Base-by-base conservation (phyloP, 2,797 vertebrate genomes). In the Florisuga fusca region DNA sequence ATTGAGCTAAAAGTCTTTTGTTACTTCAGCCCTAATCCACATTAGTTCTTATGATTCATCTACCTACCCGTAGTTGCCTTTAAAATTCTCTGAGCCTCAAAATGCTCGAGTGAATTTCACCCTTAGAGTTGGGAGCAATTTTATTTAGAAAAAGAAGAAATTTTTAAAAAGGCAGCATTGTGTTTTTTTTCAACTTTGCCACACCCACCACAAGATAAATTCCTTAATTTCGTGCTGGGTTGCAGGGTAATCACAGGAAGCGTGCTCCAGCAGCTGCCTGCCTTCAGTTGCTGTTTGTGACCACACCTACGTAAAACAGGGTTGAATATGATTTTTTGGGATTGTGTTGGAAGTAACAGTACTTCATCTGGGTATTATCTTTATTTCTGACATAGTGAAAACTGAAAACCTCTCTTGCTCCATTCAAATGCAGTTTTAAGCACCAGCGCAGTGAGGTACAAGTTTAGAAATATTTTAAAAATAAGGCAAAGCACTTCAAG, bases 191-290 rank as follows among this genome's bases (percentile, higher is more conserved):
- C 27, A 45, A 5, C 29, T 43, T 81, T 68, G 54, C 64, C 82
- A 54, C 89, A 91, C 92, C 89, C 78, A 83, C 63, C 80, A 31
- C 45, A 34, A 69, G 88, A 67, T 76, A 48, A 90, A 94, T 83
- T 87, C 90, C 87, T 73, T 54, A 21, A 16, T 88, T 78, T 64
- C 86, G 76, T 86, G 66, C 79, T 25, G 83, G 79, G 79, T 48
- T 91, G 87, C 73, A 64, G 76, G 0, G 5, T 26, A 18, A 75
- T 88, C 33, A 16, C 69, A 33, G 79, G 62, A 71, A 77, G 51
- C 2, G 8, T 25, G 71, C 75, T 91, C 34, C 82, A 50, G 94
- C 95, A 93, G 93, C 93, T 93, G 88, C 38, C 0, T 64, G 38
- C 46, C 18, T n/a, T 87, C 45, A 41, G 66, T 73, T 76, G 87